phyloP scores from a whole-genome alignment of 1,140 invertebrate species.

The Nasonia giraulti region DNA sequence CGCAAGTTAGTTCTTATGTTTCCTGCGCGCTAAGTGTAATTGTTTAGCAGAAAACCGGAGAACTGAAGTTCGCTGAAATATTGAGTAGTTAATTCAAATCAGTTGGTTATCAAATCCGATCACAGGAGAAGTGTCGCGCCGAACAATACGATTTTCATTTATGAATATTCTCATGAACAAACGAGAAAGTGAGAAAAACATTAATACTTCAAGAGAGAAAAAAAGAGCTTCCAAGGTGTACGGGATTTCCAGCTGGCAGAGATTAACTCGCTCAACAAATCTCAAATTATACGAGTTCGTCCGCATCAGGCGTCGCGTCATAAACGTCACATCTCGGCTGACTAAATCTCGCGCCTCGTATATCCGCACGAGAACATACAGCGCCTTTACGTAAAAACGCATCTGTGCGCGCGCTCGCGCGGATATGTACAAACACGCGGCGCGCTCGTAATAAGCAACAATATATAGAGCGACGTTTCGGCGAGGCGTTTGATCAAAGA shows the following conservation, averaged over 20 bases:
- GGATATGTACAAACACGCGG: not conserved
- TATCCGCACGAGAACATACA: not conserved
- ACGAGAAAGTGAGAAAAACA: not conserved
- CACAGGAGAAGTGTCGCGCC: too few species aligned
- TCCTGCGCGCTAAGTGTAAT: not conserved
- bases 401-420: not conserved
- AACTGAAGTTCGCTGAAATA: not conserved
- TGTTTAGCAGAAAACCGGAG: not conserved
- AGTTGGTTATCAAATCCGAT: too few species aligned
- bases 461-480: conserved; percentile 21
- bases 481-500: conserved; percentile 39
- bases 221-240: not conserved
- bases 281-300: conserved; percentile 25
- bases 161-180: not conserved
- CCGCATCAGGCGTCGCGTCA: not conserved
- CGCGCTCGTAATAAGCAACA: conserved; percentile 19
- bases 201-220: not conserved
- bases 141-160: too few species aligned
- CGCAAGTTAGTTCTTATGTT: not conserved
- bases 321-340: conserved; percentile 27
- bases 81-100: too few species aligned
- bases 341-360: conserved; percentile 1
- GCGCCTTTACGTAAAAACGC: not conserved
- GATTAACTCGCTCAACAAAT: conserved; percentile 14
- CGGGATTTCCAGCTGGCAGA: not conserved